A percentile compares a stretch with the other conserved stretches of the same genome.
These are phyloP conservation scores for Drosophila atripex DNA, from an alignment of 2,888 invertebrate genomes.

Conservation along the genomic window DNA sequence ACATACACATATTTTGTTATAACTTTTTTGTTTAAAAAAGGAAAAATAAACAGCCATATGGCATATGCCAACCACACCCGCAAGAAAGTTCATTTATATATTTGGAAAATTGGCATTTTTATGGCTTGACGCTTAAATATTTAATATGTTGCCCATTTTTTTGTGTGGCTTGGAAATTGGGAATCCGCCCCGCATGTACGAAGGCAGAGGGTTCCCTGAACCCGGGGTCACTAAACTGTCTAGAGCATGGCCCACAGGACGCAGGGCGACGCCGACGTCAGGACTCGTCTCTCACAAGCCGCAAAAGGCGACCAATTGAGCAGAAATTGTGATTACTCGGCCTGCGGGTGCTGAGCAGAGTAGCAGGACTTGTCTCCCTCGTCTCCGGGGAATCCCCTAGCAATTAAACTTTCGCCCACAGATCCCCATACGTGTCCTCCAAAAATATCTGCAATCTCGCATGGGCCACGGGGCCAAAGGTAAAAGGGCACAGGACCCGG, in stretches of 20 bases:
- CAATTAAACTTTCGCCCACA: constrained; percentile 25
- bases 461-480: neutral
- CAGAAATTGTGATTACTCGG: constrained; percentile 41
- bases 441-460: neutral
- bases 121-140: constrained; percentile 57
- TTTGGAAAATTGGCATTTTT: constrained; percentile 61
- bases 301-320: constrained; percentile 41
- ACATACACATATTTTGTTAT: neutral
- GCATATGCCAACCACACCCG: constrained; percentile 4
- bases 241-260: constrained; percentile 1
- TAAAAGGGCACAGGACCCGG: neutral
- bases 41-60: constrained; percentile 19
- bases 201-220: constrained; percentile 41
- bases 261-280: neutral
- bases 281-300: constrained; percentile 1
- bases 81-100: constrained; percentile 21
- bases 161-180: constrained; percentile 34
- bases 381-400: constrained; percentile 9
- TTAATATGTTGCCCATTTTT: constrained; percentile 56
- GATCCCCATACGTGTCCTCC: neutral
- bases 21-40: neutral
- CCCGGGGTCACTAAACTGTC: constrained; percentile 41
- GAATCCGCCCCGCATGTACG: constrained; percentile 17
- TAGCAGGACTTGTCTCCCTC: neutral
- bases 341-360: constrained; percentile 3